Conservation (phyloP, 2,888 invertebrate species). For the Drosophila gaucha region DNA sequence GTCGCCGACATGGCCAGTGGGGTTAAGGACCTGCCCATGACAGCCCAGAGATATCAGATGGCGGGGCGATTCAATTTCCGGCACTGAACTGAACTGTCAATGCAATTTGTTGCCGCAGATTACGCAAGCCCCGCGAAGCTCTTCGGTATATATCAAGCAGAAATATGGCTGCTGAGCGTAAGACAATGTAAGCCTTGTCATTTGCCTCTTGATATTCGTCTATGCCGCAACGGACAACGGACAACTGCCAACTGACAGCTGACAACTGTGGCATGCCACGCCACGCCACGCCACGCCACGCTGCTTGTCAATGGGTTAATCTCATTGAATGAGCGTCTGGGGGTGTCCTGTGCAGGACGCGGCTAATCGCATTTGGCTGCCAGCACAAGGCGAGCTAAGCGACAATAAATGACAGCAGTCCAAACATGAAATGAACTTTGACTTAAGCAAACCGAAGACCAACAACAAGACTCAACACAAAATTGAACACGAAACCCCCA, state of each 20-base stretch:
- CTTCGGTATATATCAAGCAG: neutral
- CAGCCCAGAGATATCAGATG: slow-evolving; percentile 1
- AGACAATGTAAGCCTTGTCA: slow-evolving; percentile 36
- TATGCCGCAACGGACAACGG: neutral
- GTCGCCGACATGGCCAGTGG: slow-evolving; percentile 20
- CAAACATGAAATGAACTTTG: slow-evolving; percentile 53
- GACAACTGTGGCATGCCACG: slow-evolving; percentile 24
- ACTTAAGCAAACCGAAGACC: slow-evolving; percentile 22
- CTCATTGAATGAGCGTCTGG: slow-evolving; percentile 11
- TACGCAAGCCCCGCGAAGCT: slow-evolving; percentile 10
- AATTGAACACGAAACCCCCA: slow-evolving; percentile 33
- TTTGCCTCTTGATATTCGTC: slow-evolving; percentile 2
- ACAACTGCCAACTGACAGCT: neutral
- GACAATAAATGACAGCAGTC: slow-evolving; percentile 56
- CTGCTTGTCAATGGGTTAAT: slow-evolving; percentile 50
- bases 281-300: neutral
- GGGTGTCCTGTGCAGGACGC: slow-evolving; percentile 9
- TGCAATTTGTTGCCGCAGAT: slow-evolving; percentile 50
- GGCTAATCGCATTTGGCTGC: slow-evolving; percentile 59
- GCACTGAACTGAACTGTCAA: slow-evolving; percentile 26
- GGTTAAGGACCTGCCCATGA: slow-evolving; percentile 2
- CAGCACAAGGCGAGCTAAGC: slow-evolving; percentile 29
- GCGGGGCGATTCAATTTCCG: slow-evolving; percentile 44
- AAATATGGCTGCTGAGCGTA: slow-evolving; percentile 2
- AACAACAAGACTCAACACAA: too few species aligned